A percentile compares a stretch with the other conserved stretches of the same genome.
These are phyloP conservation scores for Pagrus major DNA, from an alignment of 2,113 vertebrate genomes.

Conservation along the genomic window DNA sequence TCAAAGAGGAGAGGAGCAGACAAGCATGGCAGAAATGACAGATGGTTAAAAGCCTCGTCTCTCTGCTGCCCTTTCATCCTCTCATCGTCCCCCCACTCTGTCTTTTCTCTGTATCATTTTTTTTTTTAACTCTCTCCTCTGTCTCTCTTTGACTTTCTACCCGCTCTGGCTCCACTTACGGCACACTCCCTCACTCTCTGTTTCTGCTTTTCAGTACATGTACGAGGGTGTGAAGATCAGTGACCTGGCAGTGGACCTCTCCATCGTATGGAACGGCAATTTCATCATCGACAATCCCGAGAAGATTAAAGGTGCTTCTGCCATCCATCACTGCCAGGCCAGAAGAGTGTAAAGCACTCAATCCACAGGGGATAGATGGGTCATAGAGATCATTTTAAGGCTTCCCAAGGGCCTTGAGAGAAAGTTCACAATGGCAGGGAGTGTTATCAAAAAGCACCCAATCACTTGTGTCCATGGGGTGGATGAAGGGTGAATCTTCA, in stretches of 20 bases:
- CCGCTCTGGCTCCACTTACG: constrained; percentile 37
- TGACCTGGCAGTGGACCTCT: constrained; percentile 93
- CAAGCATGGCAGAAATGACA: constrained; percentile 77
- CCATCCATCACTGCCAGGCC: constrained; percentile 75
- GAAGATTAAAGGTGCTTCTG: constrained; percentile 91
- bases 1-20: constrained; percentile 68
- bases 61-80: constrained; percentile 70
- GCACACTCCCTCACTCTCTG: constrained; percentile 44
- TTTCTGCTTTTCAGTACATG: constrained; percentile 88
- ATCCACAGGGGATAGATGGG: constrained; percentile 68
- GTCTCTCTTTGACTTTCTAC: constrained; percentile 37
- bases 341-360: constrained; percentile 72
- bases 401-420: constrained; percentile 59
- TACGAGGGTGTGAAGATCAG: constrained; percentile 96
- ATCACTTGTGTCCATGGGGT: constrained; percentile 46
- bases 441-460: constrained; percentile 65
- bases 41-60: constrained; percentile 80
- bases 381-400: constrained; percentile 67
- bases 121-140: constrained; percentile 24
- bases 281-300: constrained; percentile 98
- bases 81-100: constrained; percentile 57
- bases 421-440: constrained; percentile 71
- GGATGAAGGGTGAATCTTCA: constrained; percentile 52
- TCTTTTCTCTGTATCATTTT: constrained; percentile 47
- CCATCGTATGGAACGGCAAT: constrained; percentile 97